Base-by-base conservation (phyloP, 2,888 invertebrate species). In the Bombylius major region DNA sequence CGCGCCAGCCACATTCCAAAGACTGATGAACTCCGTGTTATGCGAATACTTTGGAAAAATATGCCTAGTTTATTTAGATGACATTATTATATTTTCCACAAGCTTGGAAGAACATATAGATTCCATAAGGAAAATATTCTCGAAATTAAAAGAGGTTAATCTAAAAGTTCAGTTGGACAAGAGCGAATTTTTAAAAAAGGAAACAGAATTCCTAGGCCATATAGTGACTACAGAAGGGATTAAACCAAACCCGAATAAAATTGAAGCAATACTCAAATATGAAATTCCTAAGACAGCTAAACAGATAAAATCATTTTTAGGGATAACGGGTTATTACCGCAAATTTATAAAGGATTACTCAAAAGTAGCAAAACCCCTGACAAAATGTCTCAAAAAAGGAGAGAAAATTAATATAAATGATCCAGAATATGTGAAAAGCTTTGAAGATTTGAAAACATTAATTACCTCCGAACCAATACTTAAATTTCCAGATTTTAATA, bases 211-310 rank as follows among this genome's bases (percentile, higher is more conserved):
- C 58, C 52, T 70, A 23, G 68, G 69, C 6, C 67, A 67, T 50
- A 50, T 69, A 11, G 60, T 70, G 31, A 65, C 67, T 2, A 53
- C 63, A 9, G 63, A 69, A 1, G 66, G 64, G 11, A 62, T 65
- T 13, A 64, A 59, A 54, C 66, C 68, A 5, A 65, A 68, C 50
- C 65, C 67, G 1, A 60, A 63, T 8, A 69, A 69, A 60, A 63
- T 64, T 5, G 58, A 63, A 54, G 59, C 61, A 4, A 63, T 66
- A 47, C 14, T 55, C 55, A 61, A 66, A 11, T 65, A 59, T 47
- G 60, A 61, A 11, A 48, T 64, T 39, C 63, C 62, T 31, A 62
- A 61, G 56, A 64, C 62, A 12, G 53, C 50, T 53, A 66, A 64
- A 56, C 50, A 65, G 57, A 63, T 66, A 33, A 63, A 64, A 59